Base-by-base conservation (phyloP, 2,888 invertebrate species). In the Ophion costatus region DNA sequence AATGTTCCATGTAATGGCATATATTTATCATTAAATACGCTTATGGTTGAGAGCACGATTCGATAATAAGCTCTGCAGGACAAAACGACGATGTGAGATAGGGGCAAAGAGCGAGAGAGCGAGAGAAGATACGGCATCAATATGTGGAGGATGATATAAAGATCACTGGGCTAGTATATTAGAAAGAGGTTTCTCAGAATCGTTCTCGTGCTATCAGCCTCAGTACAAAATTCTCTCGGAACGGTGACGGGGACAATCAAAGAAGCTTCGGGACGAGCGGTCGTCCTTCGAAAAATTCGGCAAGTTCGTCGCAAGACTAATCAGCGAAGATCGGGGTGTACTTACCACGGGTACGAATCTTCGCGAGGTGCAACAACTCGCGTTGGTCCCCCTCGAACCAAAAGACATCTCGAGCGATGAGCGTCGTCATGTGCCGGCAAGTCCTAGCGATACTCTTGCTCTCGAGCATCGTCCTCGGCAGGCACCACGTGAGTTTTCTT, bases 401-500 rank as follows among this genome's bases (percentile, higher is more conserved):
- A 51, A 51, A 14, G 14, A 5, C 4, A 51, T 14, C 51, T 51
- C 5, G 17, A 51, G 17, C 51, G 51, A 51, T 51, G 51, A 51
- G 87, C 84, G 83, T 87, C 85, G 83, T 90, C 88, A 92, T 92
- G 91, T 83, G 73, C 29, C 77, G 88, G 86, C 85, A 83, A 75
- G 83, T 85, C 82, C 84, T 90, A 66, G 24, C 87, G 67, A 78
- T 90, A 77, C 69, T 91, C 79, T 86, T 89, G 59, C 79, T 89
- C 77, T 74, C 82, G 64, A 86, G 87, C 51, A 78, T 86, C n/a
- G 88, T 86, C 17, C 79, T 89, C 67, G 89, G 89, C 42, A 76
- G 51, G 57, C 87, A 87, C 85, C 82, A 88, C 61, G 92, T 92
- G 88, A 91, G 91, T 91, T 10, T 61, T 66, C 22, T 38, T 76